A percentile compares a stretch with the other conserved stretches of the same genome.
Evolutionary conservation across 2,113 vertebrate species (phyloP).

Genomic region (Mus spicilegus): DNA sequence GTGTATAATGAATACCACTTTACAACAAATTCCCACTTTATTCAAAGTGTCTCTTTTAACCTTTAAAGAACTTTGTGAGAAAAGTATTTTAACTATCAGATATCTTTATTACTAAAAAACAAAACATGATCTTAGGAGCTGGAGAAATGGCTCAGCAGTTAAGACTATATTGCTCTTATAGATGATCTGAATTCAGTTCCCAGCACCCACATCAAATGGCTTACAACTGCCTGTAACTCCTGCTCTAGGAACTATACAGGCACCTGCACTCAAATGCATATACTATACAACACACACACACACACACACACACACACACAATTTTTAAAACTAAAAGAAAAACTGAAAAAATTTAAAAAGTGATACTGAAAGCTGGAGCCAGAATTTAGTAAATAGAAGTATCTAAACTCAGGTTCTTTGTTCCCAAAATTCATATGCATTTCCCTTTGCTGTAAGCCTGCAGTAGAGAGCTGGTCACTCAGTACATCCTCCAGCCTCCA

Average conservation of each 20-base stretch:
- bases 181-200: not conserved
- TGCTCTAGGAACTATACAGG: not conserved
- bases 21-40: not conserved
- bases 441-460: not conserved
- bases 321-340: not conserved
- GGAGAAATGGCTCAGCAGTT: not conserved
- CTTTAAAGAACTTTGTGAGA: conserved; percentile 46
- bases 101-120: conserved; percentile 36
- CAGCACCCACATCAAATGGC: not conserved
- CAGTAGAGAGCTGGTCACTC: not conserved
- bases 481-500: not conserved
- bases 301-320: not conserved
- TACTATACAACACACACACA: not conserved
- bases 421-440: not conserved
- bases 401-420: not conserved
- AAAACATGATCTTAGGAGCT: not conserved
- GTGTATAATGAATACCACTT: not conserved
- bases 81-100: conserved; percentile 51
- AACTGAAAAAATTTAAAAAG: conserved; percentile 7
- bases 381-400: conserved; percentile 41
- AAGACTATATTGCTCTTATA: not conserved
- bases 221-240: not conserved
- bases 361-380: not conserved
- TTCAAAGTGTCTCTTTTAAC: conserved; percentile 14
- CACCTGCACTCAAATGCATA: not conserved